Conservation (phyloP, 2,113 vertebrate genomes). For the Dicentrarchus labrax region DNA sequence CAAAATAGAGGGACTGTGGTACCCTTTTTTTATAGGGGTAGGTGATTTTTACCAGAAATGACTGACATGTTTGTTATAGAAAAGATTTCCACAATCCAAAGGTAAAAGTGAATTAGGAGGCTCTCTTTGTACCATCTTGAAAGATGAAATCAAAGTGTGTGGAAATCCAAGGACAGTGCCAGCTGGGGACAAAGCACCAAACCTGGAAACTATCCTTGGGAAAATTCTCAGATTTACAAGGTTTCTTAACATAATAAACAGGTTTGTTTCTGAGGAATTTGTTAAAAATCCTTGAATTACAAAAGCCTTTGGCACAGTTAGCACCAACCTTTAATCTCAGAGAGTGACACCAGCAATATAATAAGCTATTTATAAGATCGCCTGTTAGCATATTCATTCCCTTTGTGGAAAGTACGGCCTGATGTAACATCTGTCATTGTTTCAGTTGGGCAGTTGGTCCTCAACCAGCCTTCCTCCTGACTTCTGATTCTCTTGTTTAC, state of each 20-base stretch:
- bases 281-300: constrained; percentile 4
- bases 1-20: neutral
- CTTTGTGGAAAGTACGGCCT: neutral
- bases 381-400: neutral
- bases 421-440: neutral
- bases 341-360: neutral
- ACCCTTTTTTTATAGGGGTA: neutral
- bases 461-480: neutral
- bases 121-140: neutral
- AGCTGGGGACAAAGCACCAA: constrained; percentile 3
- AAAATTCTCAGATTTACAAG: neutral
- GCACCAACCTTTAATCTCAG: neutral
- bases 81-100: neutral
- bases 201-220: neutral
- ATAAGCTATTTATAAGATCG: neutral
- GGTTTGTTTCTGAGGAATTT: constrained; percentile 22
- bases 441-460: neutral
- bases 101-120: neutral
- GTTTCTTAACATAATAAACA: neutral
- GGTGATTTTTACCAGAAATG: too few species aligned
- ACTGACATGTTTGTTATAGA: too few species aligned
- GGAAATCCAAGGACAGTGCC: neutral
- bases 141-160: constrained; percentile 8
- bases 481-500: neutral
- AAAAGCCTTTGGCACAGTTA: neutral